These are phyloP conservation scores for Cirrhinus mrigala DNA, from an alignment of 2,797 vertebrate species.

Conservation along the genomic window DNA sequence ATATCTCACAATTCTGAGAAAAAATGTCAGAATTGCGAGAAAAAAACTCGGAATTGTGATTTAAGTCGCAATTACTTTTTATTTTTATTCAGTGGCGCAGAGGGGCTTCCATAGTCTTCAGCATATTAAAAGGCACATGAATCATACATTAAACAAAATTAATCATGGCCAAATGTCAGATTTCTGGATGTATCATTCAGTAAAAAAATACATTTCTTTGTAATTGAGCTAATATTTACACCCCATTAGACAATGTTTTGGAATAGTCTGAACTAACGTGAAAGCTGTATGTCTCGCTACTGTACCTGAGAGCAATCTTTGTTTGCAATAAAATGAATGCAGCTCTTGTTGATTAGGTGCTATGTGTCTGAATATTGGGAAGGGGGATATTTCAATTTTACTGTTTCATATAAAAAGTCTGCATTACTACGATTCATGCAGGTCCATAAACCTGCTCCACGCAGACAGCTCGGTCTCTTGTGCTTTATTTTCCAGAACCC, in stretches of 20 bases:
- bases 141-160: neutral
- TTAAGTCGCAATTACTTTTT: too few relatives aligned
- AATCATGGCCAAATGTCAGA: neutral
- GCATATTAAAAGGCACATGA: neutral
- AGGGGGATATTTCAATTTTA: constrained; percentile 56
- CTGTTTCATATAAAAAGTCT: constrained; percentile 52
- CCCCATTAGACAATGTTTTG: constrained; percentile 15
- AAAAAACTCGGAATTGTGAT: too few relatives aligned
- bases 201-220: neutral
- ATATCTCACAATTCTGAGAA: too few relatives aligned
- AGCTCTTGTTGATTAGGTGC: constrained; percentile 33
- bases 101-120: neutral
- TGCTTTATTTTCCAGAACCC: constrained; percentile 45
- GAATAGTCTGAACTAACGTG: neutral
- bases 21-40: too few relatives aligned
- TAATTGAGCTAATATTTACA: neutral
- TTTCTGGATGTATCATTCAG: neutral
- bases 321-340: constrained; percentile 38
- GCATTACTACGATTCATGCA: constrained; percentile 12
- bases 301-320: constrained; percentile 21
- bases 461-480: constrained; percentile 7
- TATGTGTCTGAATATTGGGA: constrained; percentile 34
- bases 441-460: constrained; percentile 6
- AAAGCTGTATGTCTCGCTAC: neutral
- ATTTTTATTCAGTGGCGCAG: too few relatives aligned